phyloP scores from a whole-genome alignment of 2,113 vertebrate genomes.

The Australoheros scitulus region DNA sequence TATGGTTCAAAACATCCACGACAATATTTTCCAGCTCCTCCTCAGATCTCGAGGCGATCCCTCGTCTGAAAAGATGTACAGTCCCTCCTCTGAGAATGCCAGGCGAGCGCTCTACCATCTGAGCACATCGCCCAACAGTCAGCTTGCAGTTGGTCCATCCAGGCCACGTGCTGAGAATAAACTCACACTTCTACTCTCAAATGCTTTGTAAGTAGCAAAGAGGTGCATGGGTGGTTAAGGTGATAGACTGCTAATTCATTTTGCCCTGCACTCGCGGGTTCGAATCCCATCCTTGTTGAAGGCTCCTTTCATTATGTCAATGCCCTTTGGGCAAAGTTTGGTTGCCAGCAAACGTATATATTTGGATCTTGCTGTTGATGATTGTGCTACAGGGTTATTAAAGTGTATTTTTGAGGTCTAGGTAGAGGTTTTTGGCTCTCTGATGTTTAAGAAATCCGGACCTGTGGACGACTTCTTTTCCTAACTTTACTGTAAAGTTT shows the following conservation, averaged over 20 bases:
- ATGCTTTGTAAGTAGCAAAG: not conserved
- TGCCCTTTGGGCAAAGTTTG: not conserved
- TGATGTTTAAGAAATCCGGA: not conserved
- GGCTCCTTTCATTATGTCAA: not conserved
- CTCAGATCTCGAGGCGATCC: no score
- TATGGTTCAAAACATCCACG: not conserved
- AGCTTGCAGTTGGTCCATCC: not conserved
- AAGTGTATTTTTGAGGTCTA: not conserved
- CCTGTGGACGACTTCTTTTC: not conserved
- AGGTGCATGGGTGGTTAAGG: no score
- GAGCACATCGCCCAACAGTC: not conserved
- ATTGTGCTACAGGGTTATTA: not conserved
- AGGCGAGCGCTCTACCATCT: not conserved
- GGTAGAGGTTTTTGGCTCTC: not conserved
- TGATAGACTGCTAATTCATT: no score
- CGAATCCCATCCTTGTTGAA: not conserved
- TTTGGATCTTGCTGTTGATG: not conserved
- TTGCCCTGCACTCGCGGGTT: not conserved
- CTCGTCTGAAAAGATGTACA: not conserved
- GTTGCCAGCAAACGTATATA: not conserved
- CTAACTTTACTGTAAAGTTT: not conserved
- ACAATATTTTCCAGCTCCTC: not conserved
- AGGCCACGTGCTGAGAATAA: not conserved
- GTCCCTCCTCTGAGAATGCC: not conserved
- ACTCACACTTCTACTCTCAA: not conserved